Base-by-base conservation (phyloP, 2,797 vertebrate species). In the Emydoidea blandingii region DNA sequence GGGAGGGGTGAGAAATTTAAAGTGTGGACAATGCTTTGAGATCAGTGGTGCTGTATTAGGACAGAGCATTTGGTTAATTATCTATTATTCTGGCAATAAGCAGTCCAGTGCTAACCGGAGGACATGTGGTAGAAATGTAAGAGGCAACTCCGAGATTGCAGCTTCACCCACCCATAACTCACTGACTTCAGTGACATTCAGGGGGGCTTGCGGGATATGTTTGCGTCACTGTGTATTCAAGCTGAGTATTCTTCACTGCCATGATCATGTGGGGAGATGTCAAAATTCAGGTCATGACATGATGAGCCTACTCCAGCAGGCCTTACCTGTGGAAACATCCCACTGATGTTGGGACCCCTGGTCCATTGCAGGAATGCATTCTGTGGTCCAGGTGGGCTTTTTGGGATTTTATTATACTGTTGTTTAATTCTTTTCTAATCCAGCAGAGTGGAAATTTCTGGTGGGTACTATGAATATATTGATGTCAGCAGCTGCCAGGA, bases 401-500 rank as follows among this genome's bases (percentile, higher is more conserved):
- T 34, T 79, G 49, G 34, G 10, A 59, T 88, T 92, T 96, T 94
- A 52, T 59, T 41, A 5, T 10, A 34, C 44, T 68, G 25, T 57
- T 74, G 80, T 44, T 96, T 93, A 86, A 1, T 27, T 94, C 25
- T 50, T 91, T 93, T 95, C 96, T 97, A 95, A 97, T 97, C 83
- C 96, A 99, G 99, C 97, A 97, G 98, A 86, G 97, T 98, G 91
- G 98, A 98, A 93, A 98, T 98, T 94, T 98, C 98, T 19, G 99
- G 99, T 83, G 99, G 99, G 49, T 99, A 99, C 98, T 99, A 99
- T 5, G 99, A 99, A 87, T 99, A 99, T 97, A 99, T 99, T 1
- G 99, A 99, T 14, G 99, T 99, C 95, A 99, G 98, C 96, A 99
- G 99, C 98, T 99, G 99, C 98, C 98, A 99, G 96, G 99, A 99